These are phyloP conservation scores for Drosophila demipolita DNA, from an alignment of 2,888 invertebrate genomes.

Conservation along the genomic window DNA sequence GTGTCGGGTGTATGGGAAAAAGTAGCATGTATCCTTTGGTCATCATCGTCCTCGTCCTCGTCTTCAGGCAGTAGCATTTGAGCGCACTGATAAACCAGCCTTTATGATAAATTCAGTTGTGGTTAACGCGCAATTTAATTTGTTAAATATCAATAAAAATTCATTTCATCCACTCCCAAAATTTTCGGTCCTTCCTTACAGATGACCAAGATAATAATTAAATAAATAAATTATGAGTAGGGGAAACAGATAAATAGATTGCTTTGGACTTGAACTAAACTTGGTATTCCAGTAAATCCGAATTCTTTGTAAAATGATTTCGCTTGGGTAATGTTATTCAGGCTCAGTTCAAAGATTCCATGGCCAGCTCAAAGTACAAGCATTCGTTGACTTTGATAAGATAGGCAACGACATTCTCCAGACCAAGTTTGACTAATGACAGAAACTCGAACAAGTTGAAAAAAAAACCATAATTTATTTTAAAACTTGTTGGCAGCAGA, in stretches of 20 bases:
- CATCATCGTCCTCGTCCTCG: not conserved
- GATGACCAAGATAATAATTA: constrained; percentile 9
- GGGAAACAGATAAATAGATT: not conserved
- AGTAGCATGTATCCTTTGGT: not conserved
- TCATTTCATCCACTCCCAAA: constrained; percentile 50
- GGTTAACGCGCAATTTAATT: constrained; percentile 80
- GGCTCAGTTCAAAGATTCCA: not conserved
- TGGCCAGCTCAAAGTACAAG: not conserved
- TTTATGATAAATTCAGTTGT: constrained; percentile 78
- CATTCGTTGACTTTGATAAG: constrained; percentile 1
- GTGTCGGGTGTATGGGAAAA: not conserved
- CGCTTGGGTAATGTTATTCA: not conserved
- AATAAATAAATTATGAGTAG: not conserved
- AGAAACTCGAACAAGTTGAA: not conserved
- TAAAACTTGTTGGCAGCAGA: constrained; percentile 49
- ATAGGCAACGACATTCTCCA: not conserved
- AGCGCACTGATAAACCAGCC: constrained; percentile 67
- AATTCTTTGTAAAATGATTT: not conserved
- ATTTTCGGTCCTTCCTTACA: not conserved
- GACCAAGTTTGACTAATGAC: not conserved
- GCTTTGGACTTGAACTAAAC: not conserved
- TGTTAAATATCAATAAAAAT: constrained; percentile 80
- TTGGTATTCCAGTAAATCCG: not conserved
- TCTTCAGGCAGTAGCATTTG: constrained; percentile 21
- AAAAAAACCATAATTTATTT: constrained; percentile 25